Evolutionary conservation across 35 echinoderm and acorn worm species (phyloP), one percentile per base, ranked within the genome.

Genomic region (Ptychodera flava): DNA sequence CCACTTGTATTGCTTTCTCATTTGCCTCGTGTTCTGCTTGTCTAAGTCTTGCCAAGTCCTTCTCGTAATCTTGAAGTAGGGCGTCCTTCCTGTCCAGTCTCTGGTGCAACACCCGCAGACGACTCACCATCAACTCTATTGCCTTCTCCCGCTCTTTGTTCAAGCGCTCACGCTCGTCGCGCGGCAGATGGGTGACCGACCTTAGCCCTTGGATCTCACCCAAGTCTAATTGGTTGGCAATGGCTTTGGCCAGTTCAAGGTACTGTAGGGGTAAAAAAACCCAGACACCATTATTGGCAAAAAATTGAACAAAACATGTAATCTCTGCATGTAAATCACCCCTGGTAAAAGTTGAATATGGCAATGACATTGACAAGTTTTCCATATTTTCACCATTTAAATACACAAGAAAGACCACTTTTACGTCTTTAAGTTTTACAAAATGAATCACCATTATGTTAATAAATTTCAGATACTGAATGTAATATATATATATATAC

Each of bases 31-130:
- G 83, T 83, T 97, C 95, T 35, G 95, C 95, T 89, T 94, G 83
- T 94, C 95, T 86, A 35, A 97, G 88, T 38, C 91, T 97, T 79
- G 93, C 95, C 28, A 97, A 75, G 81, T 97, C 95, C 84, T 97
- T 97, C 85, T 97, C 95, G 52, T 97, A 97, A 84, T 94, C 95
- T 78, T 87, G 82, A 16, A 97, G 79, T 0, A 97, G 77, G 2
- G 91, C 92, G 33, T 97, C 95, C 78, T 97, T 97, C 80, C 95
- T 91, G 0, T 97, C 95, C 37, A 97, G 92, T 34, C 95, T 88
- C 82, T 97, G 95, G 81, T 92, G 89, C 38, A 97, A 88, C 1
- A 92, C 93, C 0, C 85, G 80, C 29, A 97, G 85, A 80, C 95
- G 87, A 64, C 92, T 94, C 28, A 79, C 77, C 64, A 97, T 90